Conservation (phyloP, 2,113 vertebrate species). For the Oplegnathus fasciatus region DNA sequence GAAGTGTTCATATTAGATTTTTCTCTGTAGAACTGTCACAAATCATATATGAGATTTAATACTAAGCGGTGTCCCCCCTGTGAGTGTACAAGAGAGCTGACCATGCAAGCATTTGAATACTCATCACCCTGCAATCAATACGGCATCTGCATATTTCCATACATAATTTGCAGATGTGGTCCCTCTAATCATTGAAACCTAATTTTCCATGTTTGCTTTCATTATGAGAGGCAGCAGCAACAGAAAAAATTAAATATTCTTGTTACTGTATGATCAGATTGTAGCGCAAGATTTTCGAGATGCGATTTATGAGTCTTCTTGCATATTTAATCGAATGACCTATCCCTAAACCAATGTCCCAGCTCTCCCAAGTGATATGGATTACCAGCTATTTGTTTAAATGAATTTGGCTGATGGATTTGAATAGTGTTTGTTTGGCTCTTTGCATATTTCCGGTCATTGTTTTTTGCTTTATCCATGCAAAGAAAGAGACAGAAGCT, state of each 20-base stretch:
- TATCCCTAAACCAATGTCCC: constrained; percentile 24
- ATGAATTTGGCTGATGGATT: constrained; percentile 72
- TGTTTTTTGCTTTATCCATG: constrained; percentile 26
- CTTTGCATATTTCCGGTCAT: constrained; percentile 77
- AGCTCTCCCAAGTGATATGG: background rate
- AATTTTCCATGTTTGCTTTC: background rate
- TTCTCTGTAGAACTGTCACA: background rate
- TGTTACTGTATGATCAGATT: background rate
- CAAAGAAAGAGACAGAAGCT: constrained; percentile 9
- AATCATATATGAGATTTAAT: background rate
- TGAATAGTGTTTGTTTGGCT: constrained; percentile 76
- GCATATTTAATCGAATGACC: background rate
- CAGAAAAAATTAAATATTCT: background rate
- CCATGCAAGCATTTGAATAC: background rate
- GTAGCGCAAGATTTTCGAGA: background rate
- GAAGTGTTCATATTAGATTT: background rate
- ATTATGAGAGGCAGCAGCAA: background rate
- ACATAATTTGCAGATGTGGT: background rate
- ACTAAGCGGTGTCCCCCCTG: background rate
- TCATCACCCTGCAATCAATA: background rate
- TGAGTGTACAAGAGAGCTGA: background rate
- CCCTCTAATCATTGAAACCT: background rate
- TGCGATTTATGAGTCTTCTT: background rate
- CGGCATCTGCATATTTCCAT: background rate
- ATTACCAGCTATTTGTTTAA: constrained; percentile 74